Percentiles rank a stretch among this genome's conserved stretches.
phyloP scores from a whole-genome alignment of 1,140 invertebrate species.

The Hormaphis cornu region DNA sequence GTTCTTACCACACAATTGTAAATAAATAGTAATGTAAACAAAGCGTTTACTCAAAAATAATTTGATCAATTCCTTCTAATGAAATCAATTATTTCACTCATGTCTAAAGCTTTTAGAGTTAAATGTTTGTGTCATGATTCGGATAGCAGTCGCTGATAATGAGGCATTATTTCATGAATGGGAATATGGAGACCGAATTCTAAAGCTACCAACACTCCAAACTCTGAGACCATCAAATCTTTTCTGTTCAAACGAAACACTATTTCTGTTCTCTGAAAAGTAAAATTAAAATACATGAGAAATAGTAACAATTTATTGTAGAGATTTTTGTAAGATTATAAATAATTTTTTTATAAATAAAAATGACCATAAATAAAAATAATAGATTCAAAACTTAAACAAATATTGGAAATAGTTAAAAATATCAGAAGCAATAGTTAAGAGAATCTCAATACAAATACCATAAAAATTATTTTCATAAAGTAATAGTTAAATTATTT shows the following conservation, averaged over 20 bases:
- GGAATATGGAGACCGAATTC: slow-evolving; percentile 90
- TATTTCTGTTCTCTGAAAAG: slow-evolving; percentile 72
- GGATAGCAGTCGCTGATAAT: slow-evolving; percentile 85
- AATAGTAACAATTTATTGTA: too few species aligned
- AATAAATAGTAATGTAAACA: neutral
- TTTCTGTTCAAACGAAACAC: slow-evolving; percentile 83
- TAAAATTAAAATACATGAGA: neutral
- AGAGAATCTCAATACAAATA: too few species aligned
- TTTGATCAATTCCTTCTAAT: slow-evolving; percentile 1
- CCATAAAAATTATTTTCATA: too few species aligned
- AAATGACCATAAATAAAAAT: too few species aligned
- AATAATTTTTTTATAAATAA: too few species aligned
- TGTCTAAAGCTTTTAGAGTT: neutral
- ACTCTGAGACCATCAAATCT: slow-evolving; percentile 83
- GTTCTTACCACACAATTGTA: neutral
- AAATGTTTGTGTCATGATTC: slow-evolving; percentile 57
- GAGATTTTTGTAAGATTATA: too few species aligned
- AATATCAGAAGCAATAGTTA: too few species aligned
- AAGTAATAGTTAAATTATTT: too few species aligned
- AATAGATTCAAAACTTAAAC: too few species aligned
- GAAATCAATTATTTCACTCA: neutral
- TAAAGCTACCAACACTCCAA: slow-evolving; percentile 85
- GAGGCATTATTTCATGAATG: slow-evolving; percentile 82
- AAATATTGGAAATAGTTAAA: too few species aligned
- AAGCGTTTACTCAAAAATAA: neutral